Conservation (phyloP, 2,888 invertebrate species). For the Limnephilus rhombicus region DNA sequence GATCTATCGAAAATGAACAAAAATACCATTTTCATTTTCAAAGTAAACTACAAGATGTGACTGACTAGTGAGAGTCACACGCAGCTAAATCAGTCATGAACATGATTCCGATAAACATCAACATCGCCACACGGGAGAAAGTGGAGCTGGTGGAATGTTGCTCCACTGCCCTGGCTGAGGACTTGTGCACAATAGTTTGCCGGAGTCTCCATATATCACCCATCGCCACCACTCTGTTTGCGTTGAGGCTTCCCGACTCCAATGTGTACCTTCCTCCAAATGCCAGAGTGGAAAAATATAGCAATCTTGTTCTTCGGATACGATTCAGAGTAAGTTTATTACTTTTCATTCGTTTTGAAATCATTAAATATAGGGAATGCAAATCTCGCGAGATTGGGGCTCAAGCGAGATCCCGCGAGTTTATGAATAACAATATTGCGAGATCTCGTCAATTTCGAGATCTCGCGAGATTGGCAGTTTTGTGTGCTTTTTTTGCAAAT, state of each 20-base stretch:
- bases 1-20: background rate
- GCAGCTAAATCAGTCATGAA: background rate
- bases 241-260: slow-evolving; percentile 81
- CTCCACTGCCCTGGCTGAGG: slow-evolving; percentile 79
- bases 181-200: slow-evolving; percentile 84
- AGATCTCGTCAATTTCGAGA: no score
- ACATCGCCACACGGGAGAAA: slow-evolving; percentile 54
- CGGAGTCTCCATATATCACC: slow-evolving; percentile 86
- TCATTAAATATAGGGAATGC: no score
- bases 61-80: background rate
- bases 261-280: slow-evolving; percentile 85
- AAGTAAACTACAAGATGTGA: background rate
- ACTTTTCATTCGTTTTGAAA: background rate
- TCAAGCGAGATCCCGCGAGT: no score
- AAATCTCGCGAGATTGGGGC: no score
- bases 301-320: slow-evolving; percentile 86
- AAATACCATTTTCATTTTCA: background rate
- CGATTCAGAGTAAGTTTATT: slow-evolving; percentile 83
- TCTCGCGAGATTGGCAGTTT: no score
- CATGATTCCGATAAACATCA: slow-evolving; percentile 40
- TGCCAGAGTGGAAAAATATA: slow-evolving; percentile 74
- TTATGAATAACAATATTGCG: no score
- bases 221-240: slow-evolving; percentile 87
- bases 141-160: slow-evolving; percentile 21
- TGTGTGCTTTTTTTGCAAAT: no score